These are phyloP conservation scores for Phalanger gymnotis DNA, from an alignment of 2,797 vertebrate genomes.

Conservation along the genomic window DNA sequence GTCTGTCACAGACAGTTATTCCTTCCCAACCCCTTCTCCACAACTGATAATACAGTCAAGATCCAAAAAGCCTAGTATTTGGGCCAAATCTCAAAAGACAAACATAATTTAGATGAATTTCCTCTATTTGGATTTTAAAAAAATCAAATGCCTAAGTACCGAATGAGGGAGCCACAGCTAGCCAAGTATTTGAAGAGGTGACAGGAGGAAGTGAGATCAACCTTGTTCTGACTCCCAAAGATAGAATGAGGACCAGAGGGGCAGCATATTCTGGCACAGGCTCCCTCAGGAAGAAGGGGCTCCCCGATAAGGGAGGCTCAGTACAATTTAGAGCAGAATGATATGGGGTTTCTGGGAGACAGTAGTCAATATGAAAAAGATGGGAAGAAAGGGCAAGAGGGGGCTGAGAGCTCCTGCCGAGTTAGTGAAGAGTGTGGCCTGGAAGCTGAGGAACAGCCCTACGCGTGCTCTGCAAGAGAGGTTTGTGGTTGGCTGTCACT, in stretches of 20 bases:
- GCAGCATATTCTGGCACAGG: not conserved
- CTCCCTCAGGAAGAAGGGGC: accelerated
- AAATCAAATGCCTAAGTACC: not conserved
- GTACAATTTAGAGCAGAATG: not conserved
- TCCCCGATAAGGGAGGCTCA: not conserved
- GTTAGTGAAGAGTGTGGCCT: not conserved
- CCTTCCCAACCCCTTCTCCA: not conserved
- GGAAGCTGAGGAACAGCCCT: not conserved
- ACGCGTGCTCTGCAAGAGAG: not conserved
- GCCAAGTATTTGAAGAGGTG: not conserved
- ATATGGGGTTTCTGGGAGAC: not conserved
- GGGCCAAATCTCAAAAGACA: not conserved
- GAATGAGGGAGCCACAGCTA: not conserved
- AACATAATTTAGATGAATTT: not conserved
- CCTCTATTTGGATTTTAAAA: not conserved
- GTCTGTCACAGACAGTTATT: not conserved
- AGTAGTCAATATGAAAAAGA: not conserved
- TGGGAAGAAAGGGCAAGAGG: no score
- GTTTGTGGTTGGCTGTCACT: accelerated
- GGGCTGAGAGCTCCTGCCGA: no score
- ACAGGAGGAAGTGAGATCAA: not conserved
- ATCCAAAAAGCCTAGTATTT: conserved; percentile 9
- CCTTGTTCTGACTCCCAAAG: not conserved
- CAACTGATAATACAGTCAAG: conserved; percentile 5
- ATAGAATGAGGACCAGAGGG: no score